Evolutionary conservation across 2,888 invertebrate genomes (phyloP).

Genomic region (Ochropacha duplaris): DNA sequence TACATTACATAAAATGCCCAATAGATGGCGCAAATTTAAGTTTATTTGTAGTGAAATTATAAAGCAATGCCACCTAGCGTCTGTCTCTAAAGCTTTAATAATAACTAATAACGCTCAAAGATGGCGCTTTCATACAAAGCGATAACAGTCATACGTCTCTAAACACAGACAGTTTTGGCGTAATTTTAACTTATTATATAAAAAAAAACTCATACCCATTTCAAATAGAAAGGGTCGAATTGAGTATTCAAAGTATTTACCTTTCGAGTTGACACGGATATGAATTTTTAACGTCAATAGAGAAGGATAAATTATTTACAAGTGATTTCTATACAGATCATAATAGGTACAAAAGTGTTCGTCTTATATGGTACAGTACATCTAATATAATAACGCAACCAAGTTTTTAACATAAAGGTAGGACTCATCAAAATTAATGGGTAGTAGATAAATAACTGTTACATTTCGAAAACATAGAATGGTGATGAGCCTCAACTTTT

Average conservation of each 20-base stretch:
- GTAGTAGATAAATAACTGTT: background rate
- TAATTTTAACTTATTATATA: background rate
- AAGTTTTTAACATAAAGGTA: background rate
- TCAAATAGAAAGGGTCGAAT: background rate
- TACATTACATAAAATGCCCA: conserved; percentile 22
- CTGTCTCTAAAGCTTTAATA: conserved; percentile 10
- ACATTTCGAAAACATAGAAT: conserved; percentile 6
- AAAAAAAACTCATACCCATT: background rate
- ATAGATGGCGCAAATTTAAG: conserved; percentile 31
- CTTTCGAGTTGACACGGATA: conserved; percentile 1
- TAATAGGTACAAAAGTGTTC: background rate
- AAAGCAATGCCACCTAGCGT: conserved; percentile 32
- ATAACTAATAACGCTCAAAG: conserved; percentile 15
- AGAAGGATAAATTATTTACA: background rate
- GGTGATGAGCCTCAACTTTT: conserved; percentile 18
- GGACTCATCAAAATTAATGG: background rate
- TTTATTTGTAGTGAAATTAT: conserved; percentile 16
- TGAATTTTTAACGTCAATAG: background rate
- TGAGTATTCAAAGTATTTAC: background rate
- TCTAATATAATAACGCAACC: background rate
- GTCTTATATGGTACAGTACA: background rate
- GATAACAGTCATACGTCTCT: conserved; percentile 26
- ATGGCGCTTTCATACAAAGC: conserved; percentile 27
- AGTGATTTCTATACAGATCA: conserved; percentile 2
- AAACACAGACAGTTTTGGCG: conserved; percentile 12